Base-by-base conservation (phyloP, 2,113 vertebrate species). In the Python bivittatus region DNA sequence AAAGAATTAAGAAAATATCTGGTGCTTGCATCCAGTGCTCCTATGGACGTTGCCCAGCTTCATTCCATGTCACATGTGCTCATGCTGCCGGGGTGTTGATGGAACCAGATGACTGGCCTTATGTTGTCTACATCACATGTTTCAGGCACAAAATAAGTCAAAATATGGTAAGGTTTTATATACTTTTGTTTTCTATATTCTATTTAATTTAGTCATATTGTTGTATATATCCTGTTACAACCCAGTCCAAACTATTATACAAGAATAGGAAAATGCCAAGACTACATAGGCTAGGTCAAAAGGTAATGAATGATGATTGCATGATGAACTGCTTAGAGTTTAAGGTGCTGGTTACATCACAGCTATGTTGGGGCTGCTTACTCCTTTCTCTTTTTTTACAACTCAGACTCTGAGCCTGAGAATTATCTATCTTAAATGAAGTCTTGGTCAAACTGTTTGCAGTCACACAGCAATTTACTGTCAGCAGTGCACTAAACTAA, bases 1-100 rank as follows among this genome's bases (percentile, higher is more conserved):
- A 98, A 61, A 98, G 98, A 79, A 97, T 98, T 94, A 99, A 98
- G 97, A 98, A 97, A 91, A 96, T 97, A 92, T 98, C 97, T 56
- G 99, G 99, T 58, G 98, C 98, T 68, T 99, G 99, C 91, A 98
- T 99, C 96, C 99, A 99, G 96, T 99, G 99, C 96, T 99, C 99
- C 0, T 99, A 98, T 3, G 98, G 98, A 88, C 98, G 97, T 8
- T 99, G 99, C 93, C 98, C 98, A 61, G 98, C 98, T 88, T 99
- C 99, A 91, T 99, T 99, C 96, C 99, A 99, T 83, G 99, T 99
- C 95, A 99, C 99, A 1, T 99, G 99, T 95, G 99, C 99, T 85
- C 99, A 99, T 90, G 99, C 99, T 25, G 98, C 99, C 0, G 99
- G 99, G 5, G 98, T 99, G 2, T 94, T 97, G 91, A 99, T 99